These are phyloP conservation scores for Cyanoderma ruficeps DNA, from an alignment of 2,113 vertebrate genomes.

Conservation along the genomic window DNA sequence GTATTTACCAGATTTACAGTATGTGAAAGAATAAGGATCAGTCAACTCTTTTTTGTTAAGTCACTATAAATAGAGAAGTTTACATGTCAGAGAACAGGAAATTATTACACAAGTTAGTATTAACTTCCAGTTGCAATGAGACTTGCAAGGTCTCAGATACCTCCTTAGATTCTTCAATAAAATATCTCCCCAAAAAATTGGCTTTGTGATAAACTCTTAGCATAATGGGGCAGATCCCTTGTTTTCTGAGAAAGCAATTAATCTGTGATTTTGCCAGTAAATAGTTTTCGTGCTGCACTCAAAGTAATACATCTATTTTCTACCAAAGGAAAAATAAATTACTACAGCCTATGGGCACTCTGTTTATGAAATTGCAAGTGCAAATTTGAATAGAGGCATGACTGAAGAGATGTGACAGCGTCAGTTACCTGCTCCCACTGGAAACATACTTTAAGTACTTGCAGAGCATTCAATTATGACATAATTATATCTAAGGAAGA, in stretches of 20 bases:
- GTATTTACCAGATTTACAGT: background rate
- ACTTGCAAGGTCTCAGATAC: background rate
- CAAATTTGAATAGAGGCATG: background rate
- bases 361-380: background rate
- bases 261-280: background rate
- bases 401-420: background rate
- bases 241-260: background rate
- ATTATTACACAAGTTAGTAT: background rate
- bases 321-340: background rate
- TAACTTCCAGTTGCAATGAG: background rate
- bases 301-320: background rate
- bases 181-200: background rate
- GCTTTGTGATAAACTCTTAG: background rate
- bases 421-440: background rate
- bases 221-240: background rate
- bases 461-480: background rate
- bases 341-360: background rate
- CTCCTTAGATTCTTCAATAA: background rate
- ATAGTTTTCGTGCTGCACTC: background rate
- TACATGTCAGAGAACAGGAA: background rate
- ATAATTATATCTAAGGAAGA: background rate
- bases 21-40: background rate
- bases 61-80: conserved; percentile 50
- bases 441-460: background rate
- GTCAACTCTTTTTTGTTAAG: conserved; percentile 5